These are phyloP conservation scores for Antennarius maculatus DNA, from an alignment of 2,797 vertebrate species.

Conservation along the genomic window DNA sequence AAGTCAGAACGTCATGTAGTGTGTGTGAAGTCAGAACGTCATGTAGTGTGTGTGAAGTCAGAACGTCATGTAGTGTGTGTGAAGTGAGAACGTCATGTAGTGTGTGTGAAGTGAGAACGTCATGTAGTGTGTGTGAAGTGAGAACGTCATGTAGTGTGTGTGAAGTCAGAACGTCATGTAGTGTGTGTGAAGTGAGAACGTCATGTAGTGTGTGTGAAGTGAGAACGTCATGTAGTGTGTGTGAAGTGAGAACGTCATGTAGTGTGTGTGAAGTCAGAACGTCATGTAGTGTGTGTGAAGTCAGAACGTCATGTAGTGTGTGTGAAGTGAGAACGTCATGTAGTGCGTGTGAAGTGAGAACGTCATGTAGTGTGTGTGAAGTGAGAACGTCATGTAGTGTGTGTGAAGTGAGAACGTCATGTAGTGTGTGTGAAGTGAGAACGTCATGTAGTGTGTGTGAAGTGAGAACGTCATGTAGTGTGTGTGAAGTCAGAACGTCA, in stretches of 20 bases:
- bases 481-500: slow-evolving; percentile 1
- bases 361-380: not conserved
- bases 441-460: not conserved
- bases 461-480: not conserved
- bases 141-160: not conserved
- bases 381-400: not conserved
- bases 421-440: not conserved
- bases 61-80: not conserved
- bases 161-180: slow-evolving; percentile 1
- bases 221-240: not conserved
- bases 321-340: not conserved
- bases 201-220: not conserved
- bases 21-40: not conserved
- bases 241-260: slow-evolving; percentile 1
- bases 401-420: slow-evolving; percentile 1
- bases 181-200: not conserved
- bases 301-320: not conserved
- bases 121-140: not conserved
- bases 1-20: slow-evolving; percentile 1
- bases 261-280: not conserved
- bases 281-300: not conserved
- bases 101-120: not conserved
- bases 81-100: not conserved
- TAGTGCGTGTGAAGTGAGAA: not conserved
- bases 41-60: not conserved